Percentiles rank a stretch among this genome's conserved stretches.
phyloP scores from a whole-genome alignment of 2,888 invertebrate species.

The Smittia sp. region DNA sequence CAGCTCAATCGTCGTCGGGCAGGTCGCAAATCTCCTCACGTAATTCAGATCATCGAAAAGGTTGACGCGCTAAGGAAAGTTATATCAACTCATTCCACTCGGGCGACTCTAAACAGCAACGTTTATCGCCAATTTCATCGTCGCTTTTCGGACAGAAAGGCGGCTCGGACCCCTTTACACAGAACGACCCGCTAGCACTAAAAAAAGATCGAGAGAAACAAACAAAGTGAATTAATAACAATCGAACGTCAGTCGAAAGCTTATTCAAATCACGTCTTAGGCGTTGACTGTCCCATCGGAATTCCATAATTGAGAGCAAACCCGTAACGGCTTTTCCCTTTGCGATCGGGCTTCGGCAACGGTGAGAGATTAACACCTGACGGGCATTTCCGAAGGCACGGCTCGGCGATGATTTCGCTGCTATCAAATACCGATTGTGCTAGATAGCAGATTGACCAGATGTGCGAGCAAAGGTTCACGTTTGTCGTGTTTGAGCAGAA shows the following conservation, averaged over 20 bases:
- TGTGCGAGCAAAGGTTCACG: slow-evolving; percentile 73
- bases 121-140: slow-evolving; percentile 58
- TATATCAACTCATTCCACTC: slow-evolving; percentile 42
- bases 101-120: slow-evolving; percentile 58
- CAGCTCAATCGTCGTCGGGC: no score
- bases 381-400: slow-evolving; percentile 71
- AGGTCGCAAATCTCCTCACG: no score
- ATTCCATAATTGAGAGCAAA: slow-evolving; percentile 55
- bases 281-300: slow-evolving; percentile 69
- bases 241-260: neutral
- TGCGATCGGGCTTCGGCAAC: slow-evolving; percentile 46
- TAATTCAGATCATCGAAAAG: no score
- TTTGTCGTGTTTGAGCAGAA: slow-evolving; percentile 70
- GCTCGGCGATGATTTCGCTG: slow-evolving; percentile 60
- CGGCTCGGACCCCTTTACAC: slow-evolving; percentile 61
- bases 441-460: slow-evolving; percentile 76
- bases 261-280: slow-evolving; percentile 58
- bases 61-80: no score
- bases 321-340: slow-evolving; percentile 49
- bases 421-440: slow-evolving; percentile 68
- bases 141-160: slow-evolving; percentile 65
- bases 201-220: slow-evolving; percentile 43
- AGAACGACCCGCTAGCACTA: slow-evolving; percentile 69
- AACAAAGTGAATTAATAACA: neutral
- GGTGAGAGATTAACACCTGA: slow-evolving; percentile 54